Evolutionary conservation across 2,797 vertebrate species (phyloP), one percentile per base, ranked within the genome.

Genomic region (Leptatherina wallacei): DNA sequence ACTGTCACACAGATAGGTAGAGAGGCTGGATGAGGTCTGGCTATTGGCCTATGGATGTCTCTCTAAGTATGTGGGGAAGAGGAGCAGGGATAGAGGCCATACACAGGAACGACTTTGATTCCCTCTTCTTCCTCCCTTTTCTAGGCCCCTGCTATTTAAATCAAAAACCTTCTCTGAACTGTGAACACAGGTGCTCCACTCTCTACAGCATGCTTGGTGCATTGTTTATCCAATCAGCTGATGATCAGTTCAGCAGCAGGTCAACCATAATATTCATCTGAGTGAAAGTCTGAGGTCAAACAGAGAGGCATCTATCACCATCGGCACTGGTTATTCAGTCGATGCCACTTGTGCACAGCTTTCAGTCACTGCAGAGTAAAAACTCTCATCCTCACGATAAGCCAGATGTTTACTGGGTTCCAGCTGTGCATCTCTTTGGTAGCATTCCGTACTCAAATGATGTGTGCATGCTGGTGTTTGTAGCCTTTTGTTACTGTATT

Each of bases 171-270:
- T 63, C 65, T 73, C 77, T 84, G 75, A 86, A 89, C 87, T 75
- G 69, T 62, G 80, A 83, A 72, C 73, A 80, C 85, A 90, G 88
- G 90, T 90, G 87, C 83, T 82, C 47, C 73, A 51, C 81, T 66
- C 75, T 83, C 81, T 75, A 71, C 54, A 12, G 54, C 29, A 68
- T 10, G 38, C 74, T 65, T 29, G 5, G 59, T 8, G 62, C 74
- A 75, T 74, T 89, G 90, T 88, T 88, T 85, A 82, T 82, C 70
- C 82, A 88, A 85, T 92, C 88, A 90, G 87, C 87, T 85, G 89
- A 88, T 82, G 73, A 76, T 69, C 83, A 59, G 81, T 84, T 92
- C 81, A 89, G 77, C 65, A 4, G 36, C 64, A 65, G 83, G 90
- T 89, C 88, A 84, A 33, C 62, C 73, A 27, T 75, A 81, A 70